A percentile compares a stretch with the other conserved stretches of the same genome.
These are phyloP conservation scores for Yasuhikotakia modesta DNA, from an alignment of 2,797 vertebrate genomes.

Conservation along the genomic window DNA sequence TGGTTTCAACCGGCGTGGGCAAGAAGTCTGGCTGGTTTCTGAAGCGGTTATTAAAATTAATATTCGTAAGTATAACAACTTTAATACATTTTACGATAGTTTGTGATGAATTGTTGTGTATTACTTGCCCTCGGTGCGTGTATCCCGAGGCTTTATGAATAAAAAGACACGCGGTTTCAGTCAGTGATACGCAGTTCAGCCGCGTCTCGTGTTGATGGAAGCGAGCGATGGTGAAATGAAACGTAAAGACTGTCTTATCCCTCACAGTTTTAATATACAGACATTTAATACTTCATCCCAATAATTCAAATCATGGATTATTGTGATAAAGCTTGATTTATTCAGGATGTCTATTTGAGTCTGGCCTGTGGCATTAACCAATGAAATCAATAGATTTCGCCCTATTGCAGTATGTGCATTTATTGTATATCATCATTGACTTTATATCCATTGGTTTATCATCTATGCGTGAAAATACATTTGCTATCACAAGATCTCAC, in stretches of 20 bases:
- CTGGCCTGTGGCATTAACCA: slow-evolving; percentile 10
- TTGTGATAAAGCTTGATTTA: background rate
- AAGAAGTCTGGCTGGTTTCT: slow-evolving; percentile 54
- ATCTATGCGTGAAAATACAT: background rate
- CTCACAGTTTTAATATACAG: background rate
- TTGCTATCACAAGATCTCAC: too few relatives aligned
- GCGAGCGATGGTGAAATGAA: background rate
- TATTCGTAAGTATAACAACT: slow-evolving; percentile 68
- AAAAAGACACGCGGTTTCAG: background rate
- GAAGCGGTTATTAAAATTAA: slow-evolving; percentile 45
- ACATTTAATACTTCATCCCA: background rate
- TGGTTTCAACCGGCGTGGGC: slow-evolving; percentile 64
- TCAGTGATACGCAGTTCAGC: slow-evolving; percentile 14
- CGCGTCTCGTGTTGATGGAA: background rate
- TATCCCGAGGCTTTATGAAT: background rate
- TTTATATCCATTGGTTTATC: background rate
- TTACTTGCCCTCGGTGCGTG: background rate
- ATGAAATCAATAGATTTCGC: background rate
- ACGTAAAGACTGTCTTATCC: background rate
- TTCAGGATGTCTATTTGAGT: background rate
- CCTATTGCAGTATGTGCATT: too few relatives aligned
- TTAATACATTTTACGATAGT: background rate
- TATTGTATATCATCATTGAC: too few relatives aligned
- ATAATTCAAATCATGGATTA: background rate
- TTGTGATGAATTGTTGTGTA: background rate